Evolutionary conservation across 2,113 vertebrate species (phyloP), one percentile per base, ranked within the genome.

Genomic region (Neomonachus schauinslandi): DNA sequence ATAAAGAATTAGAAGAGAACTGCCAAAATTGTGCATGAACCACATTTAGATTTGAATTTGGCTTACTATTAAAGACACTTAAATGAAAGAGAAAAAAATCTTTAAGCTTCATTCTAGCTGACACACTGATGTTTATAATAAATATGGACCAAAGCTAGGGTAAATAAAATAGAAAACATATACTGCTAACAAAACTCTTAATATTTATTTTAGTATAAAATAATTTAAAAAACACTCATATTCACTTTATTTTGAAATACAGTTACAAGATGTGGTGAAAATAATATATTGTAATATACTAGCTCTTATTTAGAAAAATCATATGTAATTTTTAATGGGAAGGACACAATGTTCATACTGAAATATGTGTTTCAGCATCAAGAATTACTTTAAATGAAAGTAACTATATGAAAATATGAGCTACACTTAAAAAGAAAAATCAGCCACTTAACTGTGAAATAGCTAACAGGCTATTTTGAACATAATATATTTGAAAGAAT

Each of bases 231-330:
- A 59, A 80, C 26, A 63, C 0, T 61, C 1, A 94, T 36, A 86
- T 74, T 97, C 19, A n/a, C 0, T 72, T 96, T 95, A 89, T 92
- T 98, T 96, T 89, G 9, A 96, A 98, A 89, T 71, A n/a, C 15
- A 94, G 42, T 36, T 36, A 24, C 42, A 88, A 97, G 16, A 0
- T 97, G 18, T 72, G 19, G 0, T 91, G 36, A 96, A 96, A 94
- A 81, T 63, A 97, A 72, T 5, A 82, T 89, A 88, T 80, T 74
- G 65, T 86, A 85, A 81, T 97, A 57, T 90, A 69, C 8, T 2
- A 7, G 51, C 1, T 95, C 53, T 98, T 94, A 77, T 96, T 95
- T 95, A 51, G 59, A 1, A 82, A 95, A 93, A 93, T 91, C 0
- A 39, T 79, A 95, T 95, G 42, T 61, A 97, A 93, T 24, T 59